Base-by-base conservation (phyloP, 2,888 invertebrate species). In the Nomada ruficornis region DNA sequence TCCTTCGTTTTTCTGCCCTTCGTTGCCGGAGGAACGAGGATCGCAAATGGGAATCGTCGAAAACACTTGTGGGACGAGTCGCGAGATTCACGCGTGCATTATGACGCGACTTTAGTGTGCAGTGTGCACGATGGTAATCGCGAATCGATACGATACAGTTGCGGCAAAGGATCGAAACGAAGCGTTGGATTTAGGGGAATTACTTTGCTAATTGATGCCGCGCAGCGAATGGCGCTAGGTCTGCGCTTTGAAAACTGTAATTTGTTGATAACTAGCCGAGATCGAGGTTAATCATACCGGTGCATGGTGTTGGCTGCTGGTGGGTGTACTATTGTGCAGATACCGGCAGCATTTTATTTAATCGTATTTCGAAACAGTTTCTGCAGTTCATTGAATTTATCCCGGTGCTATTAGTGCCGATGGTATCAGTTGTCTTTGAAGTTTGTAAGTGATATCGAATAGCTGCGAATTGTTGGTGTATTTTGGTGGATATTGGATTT, bases 121-220 rank as follows among this genome's bases (percentile, higher is more conserved):
- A 63, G 63, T 29, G 29, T 50, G 50, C 55, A 70, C 55, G 63
- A 15, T 47, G 70, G 29, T 76, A 76, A 76, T 76, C 69, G 68
- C 59, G 15, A 69, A 36, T 42, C 68, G 68, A 68, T 23, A 29
- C 60, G 60, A 69, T 60, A 60, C 26, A 52, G 18, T 62, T 42
- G 47, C n/a, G 11, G 44, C n/a, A 26, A 26, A 52, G 42, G 42
- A 15, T 54, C 69, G 59, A 44, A 60, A 55, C 69, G 70, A 64
- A 54, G n/a, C 57, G 57, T 57, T 23, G 70, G 57, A 77, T 77
- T 77, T 69, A 42, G 70, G 63, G 57, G 70, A 64, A 71, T 77
- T 70, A 71, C 70, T 77, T 77, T 50, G 76, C 54, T 77, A 71
- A 77, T 77, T 71, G 70, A 64, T 77, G 63, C 62, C 52, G 54